phyloP scores from a whole-genome alignment of 1,140 invertebrate genomes.

The Phymastichus coffea region DNA sequence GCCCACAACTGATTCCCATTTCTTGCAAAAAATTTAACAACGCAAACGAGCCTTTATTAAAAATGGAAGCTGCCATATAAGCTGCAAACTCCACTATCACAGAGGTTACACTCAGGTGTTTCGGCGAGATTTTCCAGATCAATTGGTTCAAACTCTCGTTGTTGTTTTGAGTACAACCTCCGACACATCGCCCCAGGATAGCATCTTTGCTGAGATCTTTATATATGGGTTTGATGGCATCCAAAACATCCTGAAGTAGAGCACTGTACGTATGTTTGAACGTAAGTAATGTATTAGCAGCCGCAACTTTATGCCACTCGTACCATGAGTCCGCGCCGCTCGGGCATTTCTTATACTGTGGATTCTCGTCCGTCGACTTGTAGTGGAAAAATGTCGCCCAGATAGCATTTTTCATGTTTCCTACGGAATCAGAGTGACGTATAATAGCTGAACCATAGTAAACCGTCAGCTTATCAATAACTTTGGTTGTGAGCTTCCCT shows the following conservation, averaged over 20 bases:
- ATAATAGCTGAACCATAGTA: constrained; percentile 31
- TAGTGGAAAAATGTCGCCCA: constrained; percentile 28
- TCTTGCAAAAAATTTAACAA: not conserved
- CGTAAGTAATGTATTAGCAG: constrained; percentile 7
- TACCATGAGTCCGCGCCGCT: constrained; percentile 34
- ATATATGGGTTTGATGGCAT: constrained; percentile 1
- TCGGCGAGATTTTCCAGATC: constrained; percentile 12
- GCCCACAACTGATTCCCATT: not conserved
- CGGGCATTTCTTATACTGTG: not conserved
- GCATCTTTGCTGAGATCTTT: constrained; percentile 19
- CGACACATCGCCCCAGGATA: constrained; percentile 15
- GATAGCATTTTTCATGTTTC: constrained; percentile 28
- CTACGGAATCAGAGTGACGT: constrained; percentile 14
- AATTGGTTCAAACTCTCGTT: constrained; percentile 14
- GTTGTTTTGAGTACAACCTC: constrained; percentile 19
- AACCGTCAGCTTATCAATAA: constrained; percentile 29
- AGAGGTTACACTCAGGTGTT: not conserved
- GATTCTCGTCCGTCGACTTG: constrained; percentile 28
- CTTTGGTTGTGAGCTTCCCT: constrained; percentile 26
- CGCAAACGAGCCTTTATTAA: not conserved
- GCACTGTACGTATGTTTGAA: not conserved
- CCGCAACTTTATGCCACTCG: constrained; percentile 36
- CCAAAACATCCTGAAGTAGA: not conserved
- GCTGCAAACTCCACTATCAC: constrained; percentile 8
- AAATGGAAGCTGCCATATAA: not conserved